A percentile compares a stretch with the other conserved stretches of the same genome.
Conservation (phyloP, 2,888 invertebrate species). For the Molorchus minor region DNA sequence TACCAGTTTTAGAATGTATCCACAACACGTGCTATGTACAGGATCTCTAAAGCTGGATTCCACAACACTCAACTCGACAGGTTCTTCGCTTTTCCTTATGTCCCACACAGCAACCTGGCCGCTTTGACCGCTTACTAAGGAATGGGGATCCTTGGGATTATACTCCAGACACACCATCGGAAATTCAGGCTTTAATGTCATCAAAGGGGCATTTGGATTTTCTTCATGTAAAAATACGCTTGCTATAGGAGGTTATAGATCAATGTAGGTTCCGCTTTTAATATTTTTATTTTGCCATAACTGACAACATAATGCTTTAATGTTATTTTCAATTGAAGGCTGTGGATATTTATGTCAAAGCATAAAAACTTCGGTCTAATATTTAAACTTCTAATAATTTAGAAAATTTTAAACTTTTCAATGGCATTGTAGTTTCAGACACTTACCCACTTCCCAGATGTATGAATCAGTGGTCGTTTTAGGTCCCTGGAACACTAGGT, state of each 20-base stretch:
- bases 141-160: constrained; percentile 86
- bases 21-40: constrained; percentile 84
- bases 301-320: too few relatives aligned
- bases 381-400: too few relatives aligned
- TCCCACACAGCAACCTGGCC: constrained; percentile 89
- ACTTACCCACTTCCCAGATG: constrained; percentile 91
- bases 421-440: too few relatives aligned
- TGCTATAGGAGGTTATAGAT: too few relatives aligned
- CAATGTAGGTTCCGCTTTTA: too few relatives aligned
- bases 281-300: too few relatives aligned
- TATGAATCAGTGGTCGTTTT: constrained; percentile 78
- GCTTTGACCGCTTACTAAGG: constrained; percentile 79
- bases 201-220: constrained; percentile 86
- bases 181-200: constrained; percentile 78
- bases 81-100: constrained; percentile 81
- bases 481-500: constrained; percentile 77
- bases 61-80: constrained; percentile 72
- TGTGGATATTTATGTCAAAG: too few relatives aligned
- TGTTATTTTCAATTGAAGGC: too few relatives aligned
- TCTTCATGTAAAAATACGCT: constrained; percentile 71
- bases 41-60: constrained; percentile 90
- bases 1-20: constrained; percentile 93
- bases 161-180: constrained; percentile 86
- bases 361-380: too few relatives aligned
- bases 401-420: too few relatives aligned